Evolutionary conservation across 1,140 invertebrate genomes (phyloP), one percentile per base, ranked within the genome.

Genomic region (Diprion similis): DNA sequence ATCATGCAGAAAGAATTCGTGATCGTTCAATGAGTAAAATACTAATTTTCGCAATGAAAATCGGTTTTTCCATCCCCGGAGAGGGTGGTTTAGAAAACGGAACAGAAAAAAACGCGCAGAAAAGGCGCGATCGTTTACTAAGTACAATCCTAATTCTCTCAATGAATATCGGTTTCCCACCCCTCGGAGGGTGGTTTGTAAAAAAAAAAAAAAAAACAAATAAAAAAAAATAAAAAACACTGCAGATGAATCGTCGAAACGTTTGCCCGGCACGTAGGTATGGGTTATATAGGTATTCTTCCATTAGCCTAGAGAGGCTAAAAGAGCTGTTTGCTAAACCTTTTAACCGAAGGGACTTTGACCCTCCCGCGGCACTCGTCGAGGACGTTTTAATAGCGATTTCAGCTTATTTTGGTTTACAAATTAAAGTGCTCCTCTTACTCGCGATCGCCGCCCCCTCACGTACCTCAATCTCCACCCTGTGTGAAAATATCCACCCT

Each of bases 321-420:
- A 59, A 59, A 59, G 51, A 59, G 51, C 51, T 59, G 51, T 59
- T 59, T 59, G 51, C 51, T 17, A 59, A 59, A 59, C 51, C 51
- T 59, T 59, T 59, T 59, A 59, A 15, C 51, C 51, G 51, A 59
- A 59, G 51, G 51, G 51, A 59, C 51, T 59, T 59, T 11, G 51
- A 59, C 51, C 51, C 51, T 59, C 51, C 11, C 11, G 11, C 24
- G 24, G 11, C 51, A 59, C 51, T 59, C 51, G 51, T 59, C n/a
- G 51, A 59, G 73, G 70, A 76, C 74, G 75, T 76, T 80, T 77
- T 83, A 82, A 82, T 82, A 81, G 77, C 79, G 76, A 77, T 80
- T 79, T 77, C 74, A 71, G 74, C 81, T 79, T 82, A 81, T 80
- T 81, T 82, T 81, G 72, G 77, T 80, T 80, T 80, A 82, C 80